These are phyloP conservation scores for Cavia porcellus DNA, from an alignment of 2,113 vertebrate genomes.

Conservation along the genomic window DNA sequence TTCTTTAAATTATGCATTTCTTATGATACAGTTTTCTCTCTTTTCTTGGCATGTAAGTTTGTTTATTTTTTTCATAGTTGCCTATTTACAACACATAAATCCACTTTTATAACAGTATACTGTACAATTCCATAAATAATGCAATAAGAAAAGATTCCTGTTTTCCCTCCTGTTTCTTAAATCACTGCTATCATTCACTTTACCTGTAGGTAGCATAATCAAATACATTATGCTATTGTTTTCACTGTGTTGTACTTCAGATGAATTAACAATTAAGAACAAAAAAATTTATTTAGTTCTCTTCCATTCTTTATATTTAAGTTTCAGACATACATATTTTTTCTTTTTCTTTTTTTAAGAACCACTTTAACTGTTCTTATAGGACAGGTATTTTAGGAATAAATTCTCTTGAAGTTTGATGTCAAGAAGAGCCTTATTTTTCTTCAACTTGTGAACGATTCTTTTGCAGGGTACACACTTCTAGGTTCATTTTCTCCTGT, in stretches of 20 bases:
- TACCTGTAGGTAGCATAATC: neutral
- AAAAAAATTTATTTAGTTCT: neutral
- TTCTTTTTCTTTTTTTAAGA: too few species aligned
- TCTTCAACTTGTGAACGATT: neutral
- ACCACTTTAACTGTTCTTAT: neutral
- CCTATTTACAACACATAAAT: neutral
- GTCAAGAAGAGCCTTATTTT: neutral
- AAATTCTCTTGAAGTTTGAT: neutral
- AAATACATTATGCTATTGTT: neutral
- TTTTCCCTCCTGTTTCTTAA: neutral
- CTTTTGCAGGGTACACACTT: neutral
- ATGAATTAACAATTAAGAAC: slow-evolving; percentile 16
- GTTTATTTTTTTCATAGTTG: neutral
- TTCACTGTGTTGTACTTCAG: neutral
- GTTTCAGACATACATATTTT: too few species aligned
- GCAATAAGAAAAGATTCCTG: neutral
- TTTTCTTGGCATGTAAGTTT: neutral
- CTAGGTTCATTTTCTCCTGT: neutral
- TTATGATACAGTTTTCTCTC: neutral
- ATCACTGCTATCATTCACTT: slow-evolving; percentile 22
- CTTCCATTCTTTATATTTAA: neutral
- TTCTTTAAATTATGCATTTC: neutral
- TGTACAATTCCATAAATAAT: neutral
- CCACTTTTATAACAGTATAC: neutral
- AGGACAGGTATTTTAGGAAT: neutral